Evolutionary conservation across 2,888 invertebrate genomes (phyloP).

Genomic region (Cylindroiulus punctatus): DNA sequence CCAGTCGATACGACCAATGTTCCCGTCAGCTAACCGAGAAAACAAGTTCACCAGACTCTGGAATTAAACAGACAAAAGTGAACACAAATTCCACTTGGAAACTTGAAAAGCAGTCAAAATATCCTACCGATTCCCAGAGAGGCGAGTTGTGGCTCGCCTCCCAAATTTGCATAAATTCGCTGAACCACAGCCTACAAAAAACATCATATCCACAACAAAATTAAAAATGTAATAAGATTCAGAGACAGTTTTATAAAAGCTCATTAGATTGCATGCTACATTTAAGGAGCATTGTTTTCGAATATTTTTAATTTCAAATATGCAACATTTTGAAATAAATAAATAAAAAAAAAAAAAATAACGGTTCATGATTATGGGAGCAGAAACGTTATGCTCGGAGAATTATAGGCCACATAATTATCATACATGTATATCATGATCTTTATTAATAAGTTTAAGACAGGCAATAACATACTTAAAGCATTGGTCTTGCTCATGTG

Average conservation of each 20-base stretch:
- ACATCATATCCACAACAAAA: background rate
- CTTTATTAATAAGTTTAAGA: background rate
- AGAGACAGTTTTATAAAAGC: background rate
- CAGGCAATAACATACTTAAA: conserved; percentile 66
- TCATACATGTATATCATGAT: too few species aligned
- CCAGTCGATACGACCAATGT: conserved; percentile 89
- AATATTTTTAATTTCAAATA: too few species aligned
- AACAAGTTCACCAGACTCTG: conserved; percentile 80
- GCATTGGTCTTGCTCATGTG: conserved; percentile 69
- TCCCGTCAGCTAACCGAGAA: conserved; percentile 76
- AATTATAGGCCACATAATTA: too few species aligned
- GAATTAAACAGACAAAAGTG: conserved; percentile 51
- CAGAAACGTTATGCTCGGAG: too few species aligned
- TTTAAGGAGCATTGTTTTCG: too few species aligned
- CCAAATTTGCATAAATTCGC: conserved; percentile 82
- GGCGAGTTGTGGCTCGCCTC: conserved; percentile 79
- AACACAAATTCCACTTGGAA: background rate
- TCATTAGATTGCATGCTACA: too few species aligned
- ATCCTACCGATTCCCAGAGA: conserved; percentile 74
- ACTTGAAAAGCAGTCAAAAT: background rate
- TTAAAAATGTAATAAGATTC: background rate
- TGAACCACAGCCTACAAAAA: conserved; percentile 76
- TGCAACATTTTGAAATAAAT: too few species aligned
- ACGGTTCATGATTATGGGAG: too few species aligned
- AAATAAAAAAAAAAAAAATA: too few species aligned